A percentile compares a stretch with the other conserved stretches of the same genome.
Conservation (phyloP, 2,888 invertebrate species). For the Pogonocherus hispidulus region DNA sequence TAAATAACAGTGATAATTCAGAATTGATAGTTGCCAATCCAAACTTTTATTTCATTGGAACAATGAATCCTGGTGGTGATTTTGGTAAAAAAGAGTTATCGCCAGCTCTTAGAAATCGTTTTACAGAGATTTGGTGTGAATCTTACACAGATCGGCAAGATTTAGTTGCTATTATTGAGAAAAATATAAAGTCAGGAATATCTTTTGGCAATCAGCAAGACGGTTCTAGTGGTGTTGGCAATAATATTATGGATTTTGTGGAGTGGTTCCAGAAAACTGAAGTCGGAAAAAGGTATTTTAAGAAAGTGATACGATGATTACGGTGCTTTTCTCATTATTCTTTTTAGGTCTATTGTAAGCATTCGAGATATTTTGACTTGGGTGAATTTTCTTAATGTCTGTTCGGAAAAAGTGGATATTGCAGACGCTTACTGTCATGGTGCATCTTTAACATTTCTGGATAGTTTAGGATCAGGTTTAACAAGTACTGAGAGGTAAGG, state of each 20-base stretch:
- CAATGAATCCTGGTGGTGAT: slow-evolving; percentile 99
- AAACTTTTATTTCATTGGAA: slow-evolving; percentile 92
- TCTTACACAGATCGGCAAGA: slow-evolving; percentile 81
- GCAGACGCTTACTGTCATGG: slow-evolving; percentile 88
- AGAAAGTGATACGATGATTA: not conserved
- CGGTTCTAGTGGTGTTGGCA: slow-evolving; percentile 75
- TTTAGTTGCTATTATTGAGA: slow-evolving; percentile 83
- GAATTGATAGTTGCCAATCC: slow-evolving; percentile 76
- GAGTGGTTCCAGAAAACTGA: slow-evolving; percentile 81
- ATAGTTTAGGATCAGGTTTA: slow-evolving; percentile 89
- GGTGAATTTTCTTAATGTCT: slow-evolving; percentile 89
- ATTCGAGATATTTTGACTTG: slow-evolving; percentile 94
- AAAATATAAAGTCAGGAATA: slow-evolving; percentile 77
- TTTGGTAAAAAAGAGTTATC: slow-evolving; percentile 98
- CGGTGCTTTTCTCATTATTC: not conserved
- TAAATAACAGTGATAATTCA: slow-evolving; percentile 70
- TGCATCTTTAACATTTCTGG: slow-evolving; percentile 90
- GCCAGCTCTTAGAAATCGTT: slow-evolving; percentile 95
- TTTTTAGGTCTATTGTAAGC: slow-evolving; percentile 83
- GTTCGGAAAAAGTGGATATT: slow-evolving; percentile 68
- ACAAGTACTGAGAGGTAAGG: slow-evolving; percentile 78
- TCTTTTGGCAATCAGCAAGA: slow-evolving; percentile 72
- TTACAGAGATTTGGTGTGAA: slow-evolving; percentile 99
- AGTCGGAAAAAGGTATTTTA: slow-evolving; percentile 74
- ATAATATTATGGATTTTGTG: slow-evolving; percentile 84